Base-by-base conservation (phyloP, 2,888 invertebrate species). In the Zeuzera pyrina region DNA sequence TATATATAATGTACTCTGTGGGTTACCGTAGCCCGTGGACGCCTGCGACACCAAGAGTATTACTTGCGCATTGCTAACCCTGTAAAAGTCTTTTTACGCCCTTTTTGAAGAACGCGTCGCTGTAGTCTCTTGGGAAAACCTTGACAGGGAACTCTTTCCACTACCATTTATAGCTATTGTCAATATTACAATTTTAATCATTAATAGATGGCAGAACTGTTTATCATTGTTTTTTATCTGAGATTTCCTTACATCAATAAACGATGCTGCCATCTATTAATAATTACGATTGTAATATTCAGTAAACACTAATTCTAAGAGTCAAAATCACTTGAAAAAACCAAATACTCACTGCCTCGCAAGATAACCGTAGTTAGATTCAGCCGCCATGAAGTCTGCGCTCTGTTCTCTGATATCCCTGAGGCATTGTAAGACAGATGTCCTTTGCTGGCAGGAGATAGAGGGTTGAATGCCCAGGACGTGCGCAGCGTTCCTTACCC, bases 321-420 rank as follows among this genome's bases (percentile, higher is more conserved):
- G 2, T 10, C 5, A 23, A 5, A 23, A 23, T 23, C 23, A 4
- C 5, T n/a, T 2, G 19, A 19, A 19, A 8, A 19, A 23, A 12
- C 10, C 4, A 27, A 12, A 14, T n/a, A 79, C 85, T 83, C 52
- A 89, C 89, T 78, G 74, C 57, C 88, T 81, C 1, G 88, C 88
- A 12, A 89, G 47, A 42, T 85, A 87, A 35, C 89, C 89, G 36
- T 86, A 88, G 50, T 89, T 87, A 0, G 89, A 86, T 11, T 88
- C 87, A 2, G 86, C 74, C 0, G 86, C 83, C 7, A 88, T 81
- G 39, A 90, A 79, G 45, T 90, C 89, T 0, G 86, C 84, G 3
- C 65, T 52, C 2, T 67, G 57, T 2, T 77, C 69, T 12, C 60
- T 64, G 6, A 90, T 85, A 34, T 84, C 81, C 0, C 59, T 56